Conservation (phyloP, 2,797 vertebrate species). For the Enteromius viviparus region DNA sequence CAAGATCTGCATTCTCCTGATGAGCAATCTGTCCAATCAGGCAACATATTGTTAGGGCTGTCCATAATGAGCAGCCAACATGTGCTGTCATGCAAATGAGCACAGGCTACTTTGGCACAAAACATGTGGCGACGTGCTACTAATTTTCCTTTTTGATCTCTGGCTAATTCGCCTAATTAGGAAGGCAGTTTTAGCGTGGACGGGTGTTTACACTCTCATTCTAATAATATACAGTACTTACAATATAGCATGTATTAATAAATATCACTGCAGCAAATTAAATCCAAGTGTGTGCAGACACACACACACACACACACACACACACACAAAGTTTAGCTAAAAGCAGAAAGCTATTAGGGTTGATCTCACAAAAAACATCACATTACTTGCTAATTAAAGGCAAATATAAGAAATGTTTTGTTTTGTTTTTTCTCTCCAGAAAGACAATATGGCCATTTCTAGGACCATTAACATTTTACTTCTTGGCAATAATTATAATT, state of each 20-base stretch:
- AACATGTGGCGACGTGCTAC: neutral
- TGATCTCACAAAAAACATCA: neutral
- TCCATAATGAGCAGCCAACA: slow-evolving; percentile 49
- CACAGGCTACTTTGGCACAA: neutral
- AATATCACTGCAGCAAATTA: slow-evolving; percentile 25
- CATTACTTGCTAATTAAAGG: neutral
- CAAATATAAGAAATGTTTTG: neutral
- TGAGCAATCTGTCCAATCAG: slow-evolving; percentile 57
- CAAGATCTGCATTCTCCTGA: slow-evolving; percentile 30
- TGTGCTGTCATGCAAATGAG: slow-evolving; percentile 56
- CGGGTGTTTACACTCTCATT: neutral
- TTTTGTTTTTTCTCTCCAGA: too few species aligned
- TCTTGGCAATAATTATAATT: neutral
- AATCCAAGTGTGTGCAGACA: neutral
- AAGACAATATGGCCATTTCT: neutral
- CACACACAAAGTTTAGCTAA: neutral
- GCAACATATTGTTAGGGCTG: slow-evolving; percentile 46
- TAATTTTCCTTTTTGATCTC: slow-evolving; percentile 45
- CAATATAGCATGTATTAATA: neutral
- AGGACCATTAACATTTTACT: neutral
- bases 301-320: too few species aligned
- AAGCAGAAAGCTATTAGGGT: neutral
- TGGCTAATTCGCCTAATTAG: slow-evolving; percentile 47
- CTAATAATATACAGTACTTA: neutral
- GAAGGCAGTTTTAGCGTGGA: neutral